Conservation (phyloP, 2,113 vertebrate genomes). For the Poecile atricapillus region DNA sequence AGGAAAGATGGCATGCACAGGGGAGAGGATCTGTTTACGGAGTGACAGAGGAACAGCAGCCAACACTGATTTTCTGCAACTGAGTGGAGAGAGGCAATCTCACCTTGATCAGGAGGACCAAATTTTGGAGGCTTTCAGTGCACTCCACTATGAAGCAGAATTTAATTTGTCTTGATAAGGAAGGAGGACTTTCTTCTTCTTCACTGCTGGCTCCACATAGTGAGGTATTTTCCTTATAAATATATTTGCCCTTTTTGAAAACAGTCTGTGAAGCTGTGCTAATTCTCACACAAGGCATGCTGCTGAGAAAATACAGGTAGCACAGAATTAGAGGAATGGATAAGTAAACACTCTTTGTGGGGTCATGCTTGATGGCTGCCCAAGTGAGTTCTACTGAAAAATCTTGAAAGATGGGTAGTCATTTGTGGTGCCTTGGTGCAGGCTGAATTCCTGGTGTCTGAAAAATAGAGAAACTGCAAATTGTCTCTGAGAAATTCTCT, state of each 20-base stretch:
- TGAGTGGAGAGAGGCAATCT: not conserved
- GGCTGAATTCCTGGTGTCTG: not conserved
- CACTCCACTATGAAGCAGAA: not conserved
- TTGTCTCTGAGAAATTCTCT: not conserved
- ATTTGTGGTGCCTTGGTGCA: not conserved
- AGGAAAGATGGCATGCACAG: not conserved
- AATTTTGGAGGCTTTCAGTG: not conserved
- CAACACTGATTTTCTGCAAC: not conserved
- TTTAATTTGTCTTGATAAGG: not conserved
- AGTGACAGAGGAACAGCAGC: not conserved
- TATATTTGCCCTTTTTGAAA: not conserved
- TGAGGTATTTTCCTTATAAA: not conserved
- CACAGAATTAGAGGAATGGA: not conserved
- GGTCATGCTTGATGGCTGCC: not conserved
- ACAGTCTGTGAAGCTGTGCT: not conserved
- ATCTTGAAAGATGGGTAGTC: not conserved
- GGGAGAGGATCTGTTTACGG: not conserved
- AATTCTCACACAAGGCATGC: not conserved
- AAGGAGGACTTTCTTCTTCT: not conserved
- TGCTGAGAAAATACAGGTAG: not conserved
- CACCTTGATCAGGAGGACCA: not conserved
- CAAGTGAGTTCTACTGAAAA: not conserved
- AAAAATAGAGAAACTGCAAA: not conserved
- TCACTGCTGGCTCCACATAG: not conserved
- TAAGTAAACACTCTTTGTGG: not conserved